Evolutionary conservation across 2,797 vertebrate genomes (phyloP).

Genomic region (Gallinago solitaria): DNA sequence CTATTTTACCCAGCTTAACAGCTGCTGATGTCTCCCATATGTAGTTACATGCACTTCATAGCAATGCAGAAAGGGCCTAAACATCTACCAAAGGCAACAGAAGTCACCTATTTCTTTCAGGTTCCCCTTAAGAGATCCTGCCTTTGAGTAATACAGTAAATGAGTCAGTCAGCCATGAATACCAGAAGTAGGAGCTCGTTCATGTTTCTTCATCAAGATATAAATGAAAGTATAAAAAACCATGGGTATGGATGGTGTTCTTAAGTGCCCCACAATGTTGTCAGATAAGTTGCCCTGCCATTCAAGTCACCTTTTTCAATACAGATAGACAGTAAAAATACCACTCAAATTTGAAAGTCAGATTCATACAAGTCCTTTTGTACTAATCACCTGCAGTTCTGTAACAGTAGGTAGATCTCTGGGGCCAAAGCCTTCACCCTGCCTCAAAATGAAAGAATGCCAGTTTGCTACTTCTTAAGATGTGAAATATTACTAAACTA

Average conservation of each 20-base stretch:
- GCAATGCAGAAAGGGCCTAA: background rate
- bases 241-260: background rate
- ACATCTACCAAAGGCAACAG: background rate
- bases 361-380: background rate
- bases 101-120: background rate
- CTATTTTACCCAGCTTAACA: background rate
- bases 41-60: accelerated
- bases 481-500: background rate
- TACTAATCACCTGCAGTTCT: background rate
- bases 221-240: background rate
- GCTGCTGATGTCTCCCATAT: accelerated
- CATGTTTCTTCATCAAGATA: background rate
- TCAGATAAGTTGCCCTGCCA: background rate
- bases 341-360: background rate
- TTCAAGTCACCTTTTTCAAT: background rate
- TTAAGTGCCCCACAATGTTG: accelerated
- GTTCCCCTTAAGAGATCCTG: background rate
- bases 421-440: background rate
- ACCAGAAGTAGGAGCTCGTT: background rate
- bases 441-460: background rate
- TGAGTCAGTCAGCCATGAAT: background rate
- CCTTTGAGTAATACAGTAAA: background rate
- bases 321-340: background rate
- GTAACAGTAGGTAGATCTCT: background rate
- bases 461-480: background rate